Conservation (phyloP, 2,888 invertebrate species). For the Synanthedon formicaeformis region DNA sequence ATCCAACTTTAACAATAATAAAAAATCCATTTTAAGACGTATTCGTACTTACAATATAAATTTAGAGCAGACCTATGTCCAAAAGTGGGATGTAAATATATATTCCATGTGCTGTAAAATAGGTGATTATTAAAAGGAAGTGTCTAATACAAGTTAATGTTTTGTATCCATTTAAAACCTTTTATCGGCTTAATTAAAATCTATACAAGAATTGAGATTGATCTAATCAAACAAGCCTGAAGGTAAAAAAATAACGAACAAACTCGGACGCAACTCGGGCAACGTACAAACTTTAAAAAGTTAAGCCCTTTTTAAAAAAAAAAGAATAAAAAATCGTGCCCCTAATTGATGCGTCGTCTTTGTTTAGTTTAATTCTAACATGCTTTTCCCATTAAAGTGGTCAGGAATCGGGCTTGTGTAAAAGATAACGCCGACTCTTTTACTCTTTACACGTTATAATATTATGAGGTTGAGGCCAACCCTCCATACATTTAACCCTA, state of each 20-base stretch:
- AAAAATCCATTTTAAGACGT: no score
- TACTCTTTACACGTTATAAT: slow-evolving; percentile 68
- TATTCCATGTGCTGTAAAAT: no score
- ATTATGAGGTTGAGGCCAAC: slow-evolving; percentile 49
- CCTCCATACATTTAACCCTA: slow-evolving; percentile 45
- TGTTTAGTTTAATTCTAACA: slow-evolving; percentile 73
- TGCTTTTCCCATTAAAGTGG: slow-evolving; percentile 72
- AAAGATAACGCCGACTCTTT: slow-evolving; percentile 65
- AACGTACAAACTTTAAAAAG: slow-evolving; percentile 60
- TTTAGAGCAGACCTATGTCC: no score
- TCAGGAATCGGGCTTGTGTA: slow-evolving; percentile 61
- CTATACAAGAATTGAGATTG: slow-evolving; percentile 63
- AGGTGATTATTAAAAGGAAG: neutral
- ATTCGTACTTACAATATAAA: no score
- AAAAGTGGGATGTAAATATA: no score
- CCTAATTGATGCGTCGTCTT: slow-evolving; percentile 72
- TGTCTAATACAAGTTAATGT: slow-evolving; percentile 19
- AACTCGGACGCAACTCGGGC: slow-evolving; percentile 48
- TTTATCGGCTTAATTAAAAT: slow-evolving; percentile 60
- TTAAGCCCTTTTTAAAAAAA: slow-evolving; percentile 54
- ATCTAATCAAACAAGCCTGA: slow-evolving; percentile 59
- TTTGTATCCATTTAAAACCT: slow-evolving; percentile 41
- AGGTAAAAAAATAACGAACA: slow-evolving; percentile 56
- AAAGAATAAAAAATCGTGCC: slow-evolving; percentile 40
- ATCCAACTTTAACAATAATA: no score